These are phyloP conservation scores for Drosophila neotestacea DNA, from an alignment of 2,888 invertebrate genomes.

Conservation along the genomic window DNA sequence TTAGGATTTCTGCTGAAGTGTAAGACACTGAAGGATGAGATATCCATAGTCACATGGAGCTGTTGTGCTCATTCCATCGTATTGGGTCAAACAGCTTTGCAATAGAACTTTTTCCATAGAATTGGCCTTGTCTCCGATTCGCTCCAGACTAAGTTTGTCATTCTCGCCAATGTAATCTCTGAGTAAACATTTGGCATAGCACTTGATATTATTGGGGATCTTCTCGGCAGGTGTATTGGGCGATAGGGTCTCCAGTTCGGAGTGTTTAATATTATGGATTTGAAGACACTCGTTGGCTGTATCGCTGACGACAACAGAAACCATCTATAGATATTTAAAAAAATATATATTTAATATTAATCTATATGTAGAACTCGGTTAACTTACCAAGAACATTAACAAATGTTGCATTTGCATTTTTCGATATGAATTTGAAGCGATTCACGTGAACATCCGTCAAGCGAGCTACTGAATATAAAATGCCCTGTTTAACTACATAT, in stretches of 20 bases:
- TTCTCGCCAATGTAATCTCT: slow-evolving; percentile 26
- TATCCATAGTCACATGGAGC: slow-evolving; percentile 38
- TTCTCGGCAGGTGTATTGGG: slow-evolving; percentile 10
- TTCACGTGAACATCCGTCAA: slow-evolving; percentile 8
- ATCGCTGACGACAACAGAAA: background rate
- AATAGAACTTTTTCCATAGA: slow-evolving; percentile 17
- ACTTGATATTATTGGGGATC: slow-evolving; percentile 30
- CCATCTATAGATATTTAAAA: slow-evolving; percentile 2
- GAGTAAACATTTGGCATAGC: slow-evolving; percentile 36
- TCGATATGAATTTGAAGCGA: background rate
- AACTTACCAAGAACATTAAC: slow-evolving; percentile 14
- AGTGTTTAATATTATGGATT: slow-evolving; percentile 16
- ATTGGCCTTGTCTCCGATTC: slow-evolving; percentile 21
- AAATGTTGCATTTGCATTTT: slow-evolving; percentile 22
- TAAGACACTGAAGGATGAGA: slow-evolving; percentile 28
- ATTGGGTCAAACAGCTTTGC: slow-evolving; percentile 5
- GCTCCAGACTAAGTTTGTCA: slow-evolving; percentile 22
- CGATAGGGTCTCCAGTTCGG: slow-evolving; percentile 21
- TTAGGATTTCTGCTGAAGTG: slow-evolving; percentile 6
- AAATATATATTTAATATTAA: background rate
- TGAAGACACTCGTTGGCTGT: slow-evolving; percentile 21
- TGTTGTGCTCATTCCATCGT: background rate
- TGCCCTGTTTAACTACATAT: slow-evolving; percentile 3
- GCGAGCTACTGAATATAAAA: slow-evolving; percentile 15
- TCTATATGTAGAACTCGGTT: background rate